Evolutionary conservation across 2,888 invertebrate genomes (phyloP).

Genomic region (Eupithecia exiguata): DNA sequence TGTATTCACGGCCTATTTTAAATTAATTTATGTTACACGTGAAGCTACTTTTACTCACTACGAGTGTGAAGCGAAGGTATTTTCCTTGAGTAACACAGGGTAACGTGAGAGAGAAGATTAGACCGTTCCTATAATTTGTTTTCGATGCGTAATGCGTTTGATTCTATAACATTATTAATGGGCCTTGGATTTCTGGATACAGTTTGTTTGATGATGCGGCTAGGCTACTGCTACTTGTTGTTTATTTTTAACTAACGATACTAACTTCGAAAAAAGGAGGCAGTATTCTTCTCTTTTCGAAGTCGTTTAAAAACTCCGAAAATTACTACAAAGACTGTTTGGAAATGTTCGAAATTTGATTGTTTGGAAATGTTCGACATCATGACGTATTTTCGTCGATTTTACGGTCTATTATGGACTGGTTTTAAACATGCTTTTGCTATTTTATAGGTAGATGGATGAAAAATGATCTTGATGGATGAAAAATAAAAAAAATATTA

Average conservation of each 20-base stretch:
- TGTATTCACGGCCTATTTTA: neutral
- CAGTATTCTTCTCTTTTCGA: too few relatives aligned
- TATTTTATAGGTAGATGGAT: too few relatives aligned
- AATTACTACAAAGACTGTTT: too few relatives aligned
- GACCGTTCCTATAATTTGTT: slow-evolving; percentile 30
- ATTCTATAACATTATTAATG: slow-evolving; percentile 26
- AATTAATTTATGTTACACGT: neutral
- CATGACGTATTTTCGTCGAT: too few relatives aligned
- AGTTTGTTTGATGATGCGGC: slow-evolving; percentile 2
- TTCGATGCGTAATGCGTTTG: slow-evolving; percentile 23
- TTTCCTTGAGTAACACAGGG: slow-evolving; percentile 1
- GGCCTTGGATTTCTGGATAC: slow-evolving; percentile 7
- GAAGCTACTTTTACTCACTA: slow-evolving; percentile 4
- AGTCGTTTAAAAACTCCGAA: too few relatives aligned
- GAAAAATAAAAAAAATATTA: too few relatives aligned
- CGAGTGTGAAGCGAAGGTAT: neutral
- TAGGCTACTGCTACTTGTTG: neutral
- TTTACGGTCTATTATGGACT: too few relatives aligned
- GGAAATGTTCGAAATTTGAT: too few relatives aligned
- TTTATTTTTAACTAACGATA: neutral
- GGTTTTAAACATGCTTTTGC: too few relatives aligned
- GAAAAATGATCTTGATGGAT: too few relatives aligned
- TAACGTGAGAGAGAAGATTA: slow-evolving; percentile 25
- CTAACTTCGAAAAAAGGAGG: too few relatives aligned
- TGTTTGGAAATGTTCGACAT: too few relatives aligned